Percentiles rank a stretch among this genome's conserved stretches.
Conservation (phyloP, 2,113 vertebrate species). For the Strigops habroptila region DNA sequence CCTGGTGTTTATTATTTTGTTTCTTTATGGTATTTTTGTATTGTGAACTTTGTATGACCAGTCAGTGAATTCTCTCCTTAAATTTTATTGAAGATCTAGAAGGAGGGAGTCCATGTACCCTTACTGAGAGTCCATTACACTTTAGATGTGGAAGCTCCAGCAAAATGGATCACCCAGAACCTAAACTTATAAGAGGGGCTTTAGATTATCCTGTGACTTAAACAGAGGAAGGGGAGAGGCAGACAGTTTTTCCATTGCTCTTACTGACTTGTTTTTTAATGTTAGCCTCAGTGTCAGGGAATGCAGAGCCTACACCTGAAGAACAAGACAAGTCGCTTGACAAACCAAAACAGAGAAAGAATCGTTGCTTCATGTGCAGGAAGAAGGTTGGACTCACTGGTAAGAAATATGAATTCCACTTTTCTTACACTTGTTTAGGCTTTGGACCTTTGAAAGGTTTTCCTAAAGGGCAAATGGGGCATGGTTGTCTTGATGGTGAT, state of each 20-base stretch:
- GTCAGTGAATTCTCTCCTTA: not conserved
- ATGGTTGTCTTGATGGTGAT: not conserved
- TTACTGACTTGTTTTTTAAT: constrained; percentile 6
- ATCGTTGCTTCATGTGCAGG: constrained; percentile 87
- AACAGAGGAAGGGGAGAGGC: not conserved
- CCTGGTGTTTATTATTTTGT: not conserved
- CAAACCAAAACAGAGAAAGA: constrained; percentile 87
- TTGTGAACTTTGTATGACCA: not conserved
- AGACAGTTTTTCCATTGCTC: not conserved
- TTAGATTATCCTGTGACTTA: not conserved
- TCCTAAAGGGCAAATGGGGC: not conserved
- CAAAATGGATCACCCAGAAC: not conserved
- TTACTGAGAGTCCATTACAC: not conserved
- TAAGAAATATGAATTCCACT: constrained; percentile 48
- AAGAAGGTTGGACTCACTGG: constrained; percentile 91
- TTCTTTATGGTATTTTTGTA: not conserved
- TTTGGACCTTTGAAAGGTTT: not conserved
- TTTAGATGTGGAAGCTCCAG: not conserved
- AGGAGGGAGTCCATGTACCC: not conserved
- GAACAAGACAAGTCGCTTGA: constrained; percentile 78
- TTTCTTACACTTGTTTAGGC: not conserved
- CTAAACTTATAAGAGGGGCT: not conserved
- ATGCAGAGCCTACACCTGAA: constrained; percentile 73
- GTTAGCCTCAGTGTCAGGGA: constrained; percentile 74
- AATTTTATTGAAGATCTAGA: not conserved